phyloP scores from a whole-genome alignment of 2,113 vertebrate genomes.

The Ailuropoda melanoleuca region DNA sequence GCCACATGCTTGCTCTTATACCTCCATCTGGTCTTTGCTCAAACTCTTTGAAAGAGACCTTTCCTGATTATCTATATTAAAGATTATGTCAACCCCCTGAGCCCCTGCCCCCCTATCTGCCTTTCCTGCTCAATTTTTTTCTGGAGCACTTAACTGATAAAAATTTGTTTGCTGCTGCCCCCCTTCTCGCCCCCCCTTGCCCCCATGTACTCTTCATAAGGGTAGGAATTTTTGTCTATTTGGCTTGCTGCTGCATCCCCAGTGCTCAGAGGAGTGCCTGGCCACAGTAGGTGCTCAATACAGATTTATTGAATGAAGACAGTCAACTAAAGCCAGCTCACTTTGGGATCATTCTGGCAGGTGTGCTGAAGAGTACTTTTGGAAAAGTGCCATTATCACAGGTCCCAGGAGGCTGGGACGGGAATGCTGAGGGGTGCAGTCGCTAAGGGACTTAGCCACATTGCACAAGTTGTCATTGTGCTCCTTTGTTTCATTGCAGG shows the following conservation, averaged over 20 bases:
- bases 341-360: not conserved
- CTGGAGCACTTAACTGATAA: not conserved
- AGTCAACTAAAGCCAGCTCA: not conserved
- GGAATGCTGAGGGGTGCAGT: too few relatives aligned
- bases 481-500: not conserved
- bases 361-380: not conserved
- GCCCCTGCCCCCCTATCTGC: not conserved
- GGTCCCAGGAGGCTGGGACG: not conserved
- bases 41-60: not conserved
- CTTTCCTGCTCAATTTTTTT: not conserved
- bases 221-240: not conserved
- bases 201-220: not conserved
- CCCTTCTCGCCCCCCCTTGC: rapidly evolving
- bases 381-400: not conserved
- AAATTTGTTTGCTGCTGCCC: not conserved
- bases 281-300: not conserved
- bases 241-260: not conserved
- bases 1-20: not conserved
- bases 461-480: not conserved
- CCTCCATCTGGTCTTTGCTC: not conserved
- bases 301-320: not conserved
- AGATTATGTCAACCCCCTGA: not conserved
- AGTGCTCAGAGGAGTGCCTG: not conserved
- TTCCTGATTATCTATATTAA: not conserved
- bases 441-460: not conserved